Conservation (phyloP, 2,113 vertebrate species). For the Ranitomeya imitator region DNA sequence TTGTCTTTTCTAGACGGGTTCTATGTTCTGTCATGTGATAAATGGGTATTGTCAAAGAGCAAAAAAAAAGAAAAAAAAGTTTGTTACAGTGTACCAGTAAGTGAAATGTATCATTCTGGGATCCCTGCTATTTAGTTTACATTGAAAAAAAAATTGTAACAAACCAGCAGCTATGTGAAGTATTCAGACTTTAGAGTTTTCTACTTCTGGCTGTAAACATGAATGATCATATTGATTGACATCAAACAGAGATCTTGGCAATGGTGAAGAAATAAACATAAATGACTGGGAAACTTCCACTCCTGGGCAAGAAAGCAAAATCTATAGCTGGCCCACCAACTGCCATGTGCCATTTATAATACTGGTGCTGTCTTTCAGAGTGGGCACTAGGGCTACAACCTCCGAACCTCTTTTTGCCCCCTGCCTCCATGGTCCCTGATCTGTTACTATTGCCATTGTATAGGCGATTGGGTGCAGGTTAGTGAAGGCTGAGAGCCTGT, state of each 20-base stretch:
- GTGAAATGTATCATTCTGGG: no score
- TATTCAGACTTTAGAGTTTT: no score
- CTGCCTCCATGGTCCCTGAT: no score
- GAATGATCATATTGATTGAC: no score
- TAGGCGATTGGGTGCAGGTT: conserved; percentile 12
- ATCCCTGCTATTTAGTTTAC: no score
- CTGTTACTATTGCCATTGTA: background rate
- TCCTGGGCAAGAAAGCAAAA: background rate
- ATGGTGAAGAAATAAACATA: no score
- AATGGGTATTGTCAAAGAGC: background rate
- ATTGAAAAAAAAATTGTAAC: no score
- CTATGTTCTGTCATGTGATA: background rate
- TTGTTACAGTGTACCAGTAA: background rate
- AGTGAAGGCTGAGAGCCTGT: conserved; percentile 4
- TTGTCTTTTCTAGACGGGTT: background rate
- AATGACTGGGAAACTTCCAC: background rate
- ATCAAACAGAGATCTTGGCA: no score
- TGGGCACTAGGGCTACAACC: no score
- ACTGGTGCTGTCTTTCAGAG: background rate
- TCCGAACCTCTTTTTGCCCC: background rate
- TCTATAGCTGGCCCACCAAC: background rate
- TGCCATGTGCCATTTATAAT: background rate
- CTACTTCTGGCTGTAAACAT: no score
- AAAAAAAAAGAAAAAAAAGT: background rate
- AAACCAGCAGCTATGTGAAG: no score